These are phyloP conservation scores for Equus quagga DNA, from an alignment of 2,113 vertebrate genomes.

Conservation along the genomic window DNA sequence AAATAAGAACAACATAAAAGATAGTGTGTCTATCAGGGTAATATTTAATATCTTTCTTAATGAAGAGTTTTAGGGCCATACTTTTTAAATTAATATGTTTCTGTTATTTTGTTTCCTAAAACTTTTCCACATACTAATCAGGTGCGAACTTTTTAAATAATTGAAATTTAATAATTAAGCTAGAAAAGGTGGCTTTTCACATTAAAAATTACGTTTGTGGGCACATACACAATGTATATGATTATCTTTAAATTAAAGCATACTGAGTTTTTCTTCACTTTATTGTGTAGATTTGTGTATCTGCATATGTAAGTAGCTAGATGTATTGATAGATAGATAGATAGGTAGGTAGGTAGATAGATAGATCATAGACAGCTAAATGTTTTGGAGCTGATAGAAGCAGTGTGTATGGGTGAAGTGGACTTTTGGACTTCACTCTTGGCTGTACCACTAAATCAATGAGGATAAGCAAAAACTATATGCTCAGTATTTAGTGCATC, in stretches of 20 bases:
- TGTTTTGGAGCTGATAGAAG: neutral
- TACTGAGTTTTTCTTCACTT: neutral
- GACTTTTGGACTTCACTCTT: neutral
- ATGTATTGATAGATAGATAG: neutral
- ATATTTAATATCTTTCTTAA: neutral
- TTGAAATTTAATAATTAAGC: neutral
- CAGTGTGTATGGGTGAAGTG: neutral
- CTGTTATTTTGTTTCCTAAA: neutral
- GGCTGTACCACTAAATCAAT: neutral
- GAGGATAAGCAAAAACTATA: neutral
- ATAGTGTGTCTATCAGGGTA: neutral
- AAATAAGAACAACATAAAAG: neutral
- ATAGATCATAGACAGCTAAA: neutral
- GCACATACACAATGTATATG: neutral
- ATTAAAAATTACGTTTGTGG: neutral
- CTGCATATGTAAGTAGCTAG: neutral
- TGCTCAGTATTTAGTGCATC: neutral
- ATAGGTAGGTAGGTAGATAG: too few species aligned
- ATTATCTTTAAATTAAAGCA: neutral
- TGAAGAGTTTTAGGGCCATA: neutral
- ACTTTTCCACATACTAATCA: neutral
- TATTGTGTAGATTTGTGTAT: neutral
- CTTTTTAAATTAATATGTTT: neutral
- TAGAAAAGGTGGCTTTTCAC: neutral
- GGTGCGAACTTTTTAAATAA: neutral